These are phyloP conservation scores for Odocoileus hemionus DNA, from an alignment of 2,113 vertebrate genomes.

Conservation along the genomic window DNA sequence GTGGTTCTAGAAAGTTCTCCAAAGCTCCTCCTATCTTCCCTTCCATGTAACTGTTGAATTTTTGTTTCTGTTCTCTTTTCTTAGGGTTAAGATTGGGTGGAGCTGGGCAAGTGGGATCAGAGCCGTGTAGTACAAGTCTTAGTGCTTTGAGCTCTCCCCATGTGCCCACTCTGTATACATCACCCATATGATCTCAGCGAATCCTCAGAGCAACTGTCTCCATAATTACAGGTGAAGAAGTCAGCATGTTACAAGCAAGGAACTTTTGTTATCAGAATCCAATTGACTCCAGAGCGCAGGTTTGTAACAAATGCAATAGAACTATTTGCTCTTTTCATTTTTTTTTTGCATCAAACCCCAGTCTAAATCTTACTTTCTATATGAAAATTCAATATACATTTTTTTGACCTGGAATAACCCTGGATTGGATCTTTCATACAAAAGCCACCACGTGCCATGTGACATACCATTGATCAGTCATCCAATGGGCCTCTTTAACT, in stretches of 20 bases:
- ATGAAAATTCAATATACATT: background rate
- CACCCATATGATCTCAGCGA: background rate
- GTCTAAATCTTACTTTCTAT: background rate
- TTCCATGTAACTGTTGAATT: background rate
- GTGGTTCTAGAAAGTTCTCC: conserved; percentile 6
- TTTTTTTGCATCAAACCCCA: background rate
- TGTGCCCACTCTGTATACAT: background rate
- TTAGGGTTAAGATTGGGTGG: background rate
- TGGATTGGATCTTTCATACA: background rate
- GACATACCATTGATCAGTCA: background rate
- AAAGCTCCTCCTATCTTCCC: background rate
- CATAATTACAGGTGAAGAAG: background rate
- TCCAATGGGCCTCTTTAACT: background rate
- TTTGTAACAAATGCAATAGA: background rate
- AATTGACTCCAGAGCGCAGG: background rate
- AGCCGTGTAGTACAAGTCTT: background rate
- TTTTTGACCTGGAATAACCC: background rate
- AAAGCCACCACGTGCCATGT: background rate
- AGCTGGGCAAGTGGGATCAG: background rate
- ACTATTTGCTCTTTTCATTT: background rate
- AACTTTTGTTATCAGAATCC: background rate
- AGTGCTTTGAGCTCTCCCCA: background rate
- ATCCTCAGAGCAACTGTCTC: background rate
- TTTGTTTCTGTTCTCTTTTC: background rate
- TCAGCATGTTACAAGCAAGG: background rate